Conservation (phyloP, 2,797 vertebrate genomes). For the Gobio occitaniae region DNA sequence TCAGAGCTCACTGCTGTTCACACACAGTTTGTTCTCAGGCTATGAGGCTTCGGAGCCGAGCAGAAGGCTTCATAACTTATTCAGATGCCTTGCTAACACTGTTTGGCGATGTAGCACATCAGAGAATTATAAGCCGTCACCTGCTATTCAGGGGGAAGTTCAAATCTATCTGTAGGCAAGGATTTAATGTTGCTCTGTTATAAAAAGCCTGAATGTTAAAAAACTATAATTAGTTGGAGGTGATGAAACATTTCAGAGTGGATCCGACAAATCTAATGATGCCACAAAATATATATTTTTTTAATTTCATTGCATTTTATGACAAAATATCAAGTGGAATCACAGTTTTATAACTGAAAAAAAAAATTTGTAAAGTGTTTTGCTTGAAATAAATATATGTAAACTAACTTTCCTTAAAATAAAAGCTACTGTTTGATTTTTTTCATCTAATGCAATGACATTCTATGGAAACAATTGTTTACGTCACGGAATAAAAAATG, state of each 20-base stretch:
- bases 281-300: neutral
- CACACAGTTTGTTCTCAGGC: constrained; percentile 26
- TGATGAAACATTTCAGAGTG: constrained; percentile 35
- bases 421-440: neutral
- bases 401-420: neutral
- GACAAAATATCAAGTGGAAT: neutral
- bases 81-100: constrained; percentile 41
- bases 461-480: neutral
- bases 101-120: constrained; percentile 25
- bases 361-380: too few relatives aligned
- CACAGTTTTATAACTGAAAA: neutral
- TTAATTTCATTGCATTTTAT: neutral
- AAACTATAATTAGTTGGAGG: constrained; percentile 25
- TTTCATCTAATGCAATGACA: too few relatives aligned
- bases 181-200: constrained; percentile 1
- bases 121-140: neutral
- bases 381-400: neutral
- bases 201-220: constrained; percentile 51
- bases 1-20: neutral
- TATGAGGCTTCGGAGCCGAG: neutral
- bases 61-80: constrained; percentile 57
- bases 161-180: neutral
- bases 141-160: neutral
- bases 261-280: constrained; percentile 7
- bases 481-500: neutral